Conservation (phyloP, 30 jellyfish, hydroid and myxozoan species). For the Clytia hemisphaerica region DNA sequence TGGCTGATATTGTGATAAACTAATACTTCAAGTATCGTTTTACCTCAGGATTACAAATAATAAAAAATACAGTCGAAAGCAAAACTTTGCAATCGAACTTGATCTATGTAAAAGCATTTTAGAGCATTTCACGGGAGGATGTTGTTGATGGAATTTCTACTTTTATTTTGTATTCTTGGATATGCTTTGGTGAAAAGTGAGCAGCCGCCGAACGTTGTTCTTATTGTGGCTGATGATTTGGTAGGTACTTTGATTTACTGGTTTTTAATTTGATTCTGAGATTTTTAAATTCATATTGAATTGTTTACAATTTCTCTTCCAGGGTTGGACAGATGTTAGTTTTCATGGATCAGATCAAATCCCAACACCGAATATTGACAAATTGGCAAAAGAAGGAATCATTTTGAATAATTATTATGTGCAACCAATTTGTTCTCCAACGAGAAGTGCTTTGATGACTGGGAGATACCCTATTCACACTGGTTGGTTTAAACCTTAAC, state of each 20-base stretch:
- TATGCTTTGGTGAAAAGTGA: no score
- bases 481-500: conserved; percentile 16
- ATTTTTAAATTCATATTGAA: not conserved
- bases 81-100: no score
- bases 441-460: conserved; percentile 64
- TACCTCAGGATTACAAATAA: no score
- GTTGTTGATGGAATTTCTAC: no score
- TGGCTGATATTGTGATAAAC: no score
- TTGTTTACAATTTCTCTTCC: not conserved
- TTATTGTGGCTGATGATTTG: conserved; percentile 67
- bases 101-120: no score
- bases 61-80: no score
- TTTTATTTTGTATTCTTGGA: no score
- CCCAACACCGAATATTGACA: conserved; percentile 49
- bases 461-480: conserved; percentile 61
- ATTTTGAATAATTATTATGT: conserved; percentile 48
- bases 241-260: conserved; percentile 5
- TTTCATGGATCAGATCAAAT: conserved; percentile 62
- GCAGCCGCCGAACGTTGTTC: conserved; percentile 61
- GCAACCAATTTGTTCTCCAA: conserved; percentile 67
- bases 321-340: conserved; percentile 87
- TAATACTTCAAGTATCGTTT: no score
- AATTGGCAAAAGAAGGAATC: conserved; percentile 55
- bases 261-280: not conserved
- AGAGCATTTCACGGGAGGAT: no score